These are phyloP conservation scores for Pterostichus niger DNA, from an alignment of 2,888 invertebrate species.

Conservation along the genomic window DNA sequence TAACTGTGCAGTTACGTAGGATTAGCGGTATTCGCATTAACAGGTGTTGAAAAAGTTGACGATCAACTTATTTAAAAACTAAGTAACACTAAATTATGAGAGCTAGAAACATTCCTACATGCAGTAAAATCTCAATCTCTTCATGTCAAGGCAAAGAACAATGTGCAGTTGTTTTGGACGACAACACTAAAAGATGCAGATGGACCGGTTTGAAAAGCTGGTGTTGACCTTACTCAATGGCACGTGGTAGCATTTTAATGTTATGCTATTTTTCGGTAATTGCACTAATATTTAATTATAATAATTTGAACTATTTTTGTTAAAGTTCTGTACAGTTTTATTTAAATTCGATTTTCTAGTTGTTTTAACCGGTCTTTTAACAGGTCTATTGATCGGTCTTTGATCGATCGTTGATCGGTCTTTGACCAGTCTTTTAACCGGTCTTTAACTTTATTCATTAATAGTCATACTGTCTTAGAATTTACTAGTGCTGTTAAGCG, in stretches of 20 bases:
- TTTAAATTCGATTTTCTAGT: too few relatives aligned
- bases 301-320: too few relatives aligned
- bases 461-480: too few relatives aligned
- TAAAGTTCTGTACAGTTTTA: too few relatives aligned
- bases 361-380: too few relatives aligned
- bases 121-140: neutral
- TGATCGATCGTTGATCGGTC: too few relatives aligned
- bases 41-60: constrained; percentile 5
- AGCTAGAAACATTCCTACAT: constrained; percentile 4
- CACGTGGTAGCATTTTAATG: neutral
- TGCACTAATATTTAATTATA: too few relatives aligned
- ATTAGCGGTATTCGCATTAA: constrained; percentile 5
- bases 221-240: constrained; percentile 1
- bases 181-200: neutral
- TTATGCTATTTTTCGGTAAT: neutral
- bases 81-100: neutral
- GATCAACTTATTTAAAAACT: neutral
- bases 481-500: too few relatives aligned
- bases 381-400: too few relatives aligned
- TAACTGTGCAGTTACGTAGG: neutral
- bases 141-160: constrained; percentile 11
- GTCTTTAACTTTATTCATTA: too few relatives aligned
- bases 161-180: neutral
- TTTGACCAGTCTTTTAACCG: too few relatives aligned
- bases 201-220: neutral